These are phyloP conservation scores for Phoxinus phoxinus DNA, from an alignment of 2,113 vertebrate species.

Conservation along the genomic window DNA sequence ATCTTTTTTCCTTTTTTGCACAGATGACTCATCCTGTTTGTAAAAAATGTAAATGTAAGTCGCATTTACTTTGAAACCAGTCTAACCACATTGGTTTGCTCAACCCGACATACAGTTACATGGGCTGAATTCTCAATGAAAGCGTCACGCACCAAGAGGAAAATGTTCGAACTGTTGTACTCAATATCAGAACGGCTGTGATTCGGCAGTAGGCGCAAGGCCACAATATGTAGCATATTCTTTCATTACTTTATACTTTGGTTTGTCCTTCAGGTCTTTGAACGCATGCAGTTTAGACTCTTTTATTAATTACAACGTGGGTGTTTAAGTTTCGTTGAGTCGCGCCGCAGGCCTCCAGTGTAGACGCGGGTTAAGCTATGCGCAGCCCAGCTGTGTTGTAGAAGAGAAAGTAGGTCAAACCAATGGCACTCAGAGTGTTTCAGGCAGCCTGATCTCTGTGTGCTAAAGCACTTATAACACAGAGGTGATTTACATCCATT, in stretches of 20 bases:
- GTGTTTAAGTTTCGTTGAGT: background rate
- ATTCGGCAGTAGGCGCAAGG: background rate
- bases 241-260: background rate
- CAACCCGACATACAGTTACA: constrained; percentile 26
- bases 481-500: constrained; percentile 64
- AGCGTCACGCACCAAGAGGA: background rate
- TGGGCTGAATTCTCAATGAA: constrained; percentile 8
- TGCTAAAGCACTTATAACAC: constrained; percentile 37
- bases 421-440: constrained; percentile 16
- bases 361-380: background rate
- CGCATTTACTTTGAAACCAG: constrained; percentile 44
- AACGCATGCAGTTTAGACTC: background rate
- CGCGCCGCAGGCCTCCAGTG: background rate
- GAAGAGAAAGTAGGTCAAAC: constrained; percentile 55
- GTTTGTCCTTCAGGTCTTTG: background rate
- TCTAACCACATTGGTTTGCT: constrained; percentile 6
- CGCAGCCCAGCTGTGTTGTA: constrained; percentile 30
- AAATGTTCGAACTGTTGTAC: background rate
- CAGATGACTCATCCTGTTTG: constrained; percentile 3
- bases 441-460: background rate
- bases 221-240: background rate
- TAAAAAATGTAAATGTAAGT: constrained; percentile 8
- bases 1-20: background rate
- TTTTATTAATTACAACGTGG: background rate
- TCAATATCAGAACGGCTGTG: background rate